A percentile compares a stretch with the other conserved stretches of the same genome.
phyloP scores from a whole-genome alignment of 2,113 vertebrate species.

The Psammodynastes pulverulentus region DNA sequence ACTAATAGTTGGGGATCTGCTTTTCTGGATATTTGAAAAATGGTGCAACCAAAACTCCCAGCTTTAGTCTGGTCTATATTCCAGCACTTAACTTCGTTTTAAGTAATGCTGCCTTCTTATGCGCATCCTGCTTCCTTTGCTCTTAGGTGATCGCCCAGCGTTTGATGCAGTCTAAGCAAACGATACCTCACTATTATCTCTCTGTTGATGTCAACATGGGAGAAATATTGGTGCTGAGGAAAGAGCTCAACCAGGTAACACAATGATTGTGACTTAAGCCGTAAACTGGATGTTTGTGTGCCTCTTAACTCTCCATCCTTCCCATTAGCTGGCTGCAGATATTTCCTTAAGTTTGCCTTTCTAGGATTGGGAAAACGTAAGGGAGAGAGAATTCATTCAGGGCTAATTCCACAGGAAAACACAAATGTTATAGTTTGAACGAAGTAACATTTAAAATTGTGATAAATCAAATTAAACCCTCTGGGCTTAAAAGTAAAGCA shows the following conservation, averaged over 20 bases:
- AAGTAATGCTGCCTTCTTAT: neutral
- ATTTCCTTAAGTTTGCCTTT: neutral
- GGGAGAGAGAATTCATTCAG: neutral
- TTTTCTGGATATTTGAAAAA: neutral
- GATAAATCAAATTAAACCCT: neutral
- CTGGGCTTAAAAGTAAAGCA: neutral
- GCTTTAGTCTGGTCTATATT: neutral
- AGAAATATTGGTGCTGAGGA: conserved; percentile 85
- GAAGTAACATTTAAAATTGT: neutral
- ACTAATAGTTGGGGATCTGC: neutral
- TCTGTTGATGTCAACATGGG: conserved; percentile 96
- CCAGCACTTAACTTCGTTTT: neutral
- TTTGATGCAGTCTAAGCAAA: conserved; percentile 96
- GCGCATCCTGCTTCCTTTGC: neutral
- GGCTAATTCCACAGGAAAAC: neutral
- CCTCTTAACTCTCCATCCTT: neutral
- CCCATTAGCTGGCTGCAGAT: neutral
- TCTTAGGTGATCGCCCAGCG: conserved; percentile 93
- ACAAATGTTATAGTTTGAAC: neutral
- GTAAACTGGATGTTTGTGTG: no score
- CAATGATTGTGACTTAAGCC: neutral
- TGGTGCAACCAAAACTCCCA: neutral
- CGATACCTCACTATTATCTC: conserved; percentile 98
- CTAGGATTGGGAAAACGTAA: neutral
- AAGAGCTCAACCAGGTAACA: conserved; percentile 89